phyloP scores from a whole-genome alignment of 2,113 vertebrate species.

The Manacus vitellinus region DNA sequence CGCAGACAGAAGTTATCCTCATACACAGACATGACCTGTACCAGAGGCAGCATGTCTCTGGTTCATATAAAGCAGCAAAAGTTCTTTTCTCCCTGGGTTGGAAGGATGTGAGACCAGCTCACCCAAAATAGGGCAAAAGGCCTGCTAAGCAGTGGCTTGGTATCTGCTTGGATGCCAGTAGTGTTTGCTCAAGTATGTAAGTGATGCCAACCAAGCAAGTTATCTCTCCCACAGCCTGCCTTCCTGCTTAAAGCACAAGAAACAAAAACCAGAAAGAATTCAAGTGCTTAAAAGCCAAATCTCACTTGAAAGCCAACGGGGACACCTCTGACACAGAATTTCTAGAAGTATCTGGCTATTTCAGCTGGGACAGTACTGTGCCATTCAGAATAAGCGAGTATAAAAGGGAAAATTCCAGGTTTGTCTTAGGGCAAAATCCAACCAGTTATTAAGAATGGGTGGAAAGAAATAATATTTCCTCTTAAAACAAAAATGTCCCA shows the following conservation, averaged over 20 bases:
- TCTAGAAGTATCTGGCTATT: neutral
- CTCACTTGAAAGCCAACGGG: neutral
- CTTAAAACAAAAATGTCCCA: neutral
- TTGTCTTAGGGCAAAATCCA: neutral
- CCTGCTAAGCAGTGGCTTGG: neutral
- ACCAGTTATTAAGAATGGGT: neutral
- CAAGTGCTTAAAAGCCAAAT: neutral
- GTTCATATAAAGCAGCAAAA: neutral
- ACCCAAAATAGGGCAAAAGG: neutral
- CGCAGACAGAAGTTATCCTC: neutral
- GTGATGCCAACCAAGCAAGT: neutral
- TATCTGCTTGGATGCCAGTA: neutral
- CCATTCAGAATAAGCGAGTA: neutral
- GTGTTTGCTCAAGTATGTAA: neutral
- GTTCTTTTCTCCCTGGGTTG: neutral
- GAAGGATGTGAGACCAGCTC: neutral
- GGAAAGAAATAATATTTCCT: neutral
- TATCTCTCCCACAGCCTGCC: neutral
- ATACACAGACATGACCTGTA: rapidly evolving
- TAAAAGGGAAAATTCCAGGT: neutral
- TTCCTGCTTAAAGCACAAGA: neutral
- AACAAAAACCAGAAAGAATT: neutral
- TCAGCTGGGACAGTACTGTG: neutral
- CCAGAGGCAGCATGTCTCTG: neutral
- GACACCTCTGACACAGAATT: neutral